phyloP scores from a whole-genome alignment of 2,888 invertebrate genomes.

The Mesorhabditis spiculigera region DNA sequence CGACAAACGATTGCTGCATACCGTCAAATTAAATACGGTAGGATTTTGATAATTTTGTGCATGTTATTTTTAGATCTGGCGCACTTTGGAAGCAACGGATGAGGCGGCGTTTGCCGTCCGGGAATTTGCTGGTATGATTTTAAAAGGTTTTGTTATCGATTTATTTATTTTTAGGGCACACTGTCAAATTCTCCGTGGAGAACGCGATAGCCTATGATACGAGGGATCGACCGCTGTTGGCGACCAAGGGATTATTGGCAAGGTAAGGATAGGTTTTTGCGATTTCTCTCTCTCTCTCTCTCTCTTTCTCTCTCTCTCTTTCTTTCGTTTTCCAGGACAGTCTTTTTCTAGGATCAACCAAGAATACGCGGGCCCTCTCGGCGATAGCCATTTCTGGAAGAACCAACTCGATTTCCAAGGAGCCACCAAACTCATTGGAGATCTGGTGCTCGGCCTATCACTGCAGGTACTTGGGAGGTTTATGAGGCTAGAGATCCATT shows the following conservation, averaged over 20 bases:
- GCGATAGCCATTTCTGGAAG: slow-evolving; percentile 83
- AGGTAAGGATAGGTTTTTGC: not conserved
- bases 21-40: slow-evolving; percentile 44
- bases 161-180: slow-evolving; percentile 72
- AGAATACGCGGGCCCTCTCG: slow-evolving; percentile 85
- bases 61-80: slow-evolving; percentile 63
- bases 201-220: slow-evolving; percentile 71
- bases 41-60: slow-evolving; percentile 6
- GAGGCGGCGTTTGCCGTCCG: slow-evolving; percentile 78
- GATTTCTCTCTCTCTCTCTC: no score
- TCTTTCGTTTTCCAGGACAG: no score
- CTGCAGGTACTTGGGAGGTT: not conserved
- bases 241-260: slow-evolving; percentile 37
- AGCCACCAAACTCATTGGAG: not conserved
- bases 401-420: slow-evolving; percentile 69
- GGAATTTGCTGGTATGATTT: slow-evolving; percentile 72
- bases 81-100: slow-evolving; percentile 73
- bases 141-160: no score
- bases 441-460: not conserved
- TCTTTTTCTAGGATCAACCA: slow-evolving; percentile 64
- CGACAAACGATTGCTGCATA: slow-evolving; percentile 36
- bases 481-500: no score
- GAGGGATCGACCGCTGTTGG: slow-evolving; percentile 49
- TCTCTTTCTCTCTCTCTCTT: no score
- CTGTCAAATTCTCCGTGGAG: slow-evolving; percentile 80